These are phyloP conservation scores for Furnarius figulus DNA, from an alignment of 2,113 vertebrate species.

Conservation along the genomic window DNA sequence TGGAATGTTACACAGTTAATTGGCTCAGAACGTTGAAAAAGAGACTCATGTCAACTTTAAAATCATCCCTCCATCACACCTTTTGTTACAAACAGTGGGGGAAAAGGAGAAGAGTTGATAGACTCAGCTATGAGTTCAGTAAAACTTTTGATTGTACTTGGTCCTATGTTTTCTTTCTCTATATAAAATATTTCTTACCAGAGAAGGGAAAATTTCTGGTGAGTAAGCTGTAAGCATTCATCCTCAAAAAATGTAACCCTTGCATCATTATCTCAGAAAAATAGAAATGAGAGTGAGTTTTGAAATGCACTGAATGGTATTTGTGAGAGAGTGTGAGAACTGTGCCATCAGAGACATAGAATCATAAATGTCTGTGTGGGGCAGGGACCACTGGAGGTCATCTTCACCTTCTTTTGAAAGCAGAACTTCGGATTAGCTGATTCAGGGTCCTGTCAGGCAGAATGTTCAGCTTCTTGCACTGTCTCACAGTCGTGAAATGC, in stretches of 20 bases:
- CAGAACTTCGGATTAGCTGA: background rate
- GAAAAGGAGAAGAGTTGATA: background rate
- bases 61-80: background rate
- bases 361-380: rapidly evolving
- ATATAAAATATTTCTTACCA: background rate
- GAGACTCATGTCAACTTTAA: background rate
- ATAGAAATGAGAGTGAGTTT: background rate
- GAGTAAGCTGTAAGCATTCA: background rate
- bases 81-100: background rate
- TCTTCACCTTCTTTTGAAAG: background rate
- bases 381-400: background rate
- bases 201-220: background rate
- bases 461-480: background rate
- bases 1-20: rapidly evolving
- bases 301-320: background rate
- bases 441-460: background rate
- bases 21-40: background rate
- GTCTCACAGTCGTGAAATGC: background rate
- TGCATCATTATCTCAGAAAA: background rate
- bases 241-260: background rate
- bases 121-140: background rate
- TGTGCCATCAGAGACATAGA: background rate
- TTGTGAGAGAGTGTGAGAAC: background rate
- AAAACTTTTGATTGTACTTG: background rate
- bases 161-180: background rate